phyloP scores from a whole-genome alignment of 37 sponge, comb jelly and placozoan species.

The Amphimedon queenslandica region DNA sequence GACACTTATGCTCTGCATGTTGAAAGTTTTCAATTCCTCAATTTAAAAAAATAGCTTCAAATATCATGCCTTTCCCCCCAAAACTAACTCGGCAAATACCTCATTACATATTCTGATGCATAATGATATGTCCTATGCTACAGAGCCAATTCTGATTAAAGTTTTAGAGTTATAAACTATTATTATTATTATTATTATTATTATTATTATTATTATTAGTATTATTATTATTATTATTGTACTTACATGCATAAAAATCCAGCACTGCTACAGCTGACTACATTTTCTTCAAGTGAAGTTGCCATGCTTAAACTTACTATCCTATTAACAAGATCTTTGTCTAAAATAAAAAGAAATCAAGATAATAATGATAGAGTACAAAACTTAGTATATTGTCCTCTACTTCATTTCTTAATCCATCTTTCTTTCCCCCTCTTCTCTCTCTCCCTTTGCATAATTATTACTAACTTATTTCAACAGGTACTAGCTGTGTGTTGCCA shows the following conservation, averaged over 20 bases:
- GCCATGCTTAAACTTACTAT: conserved; percentile 80
- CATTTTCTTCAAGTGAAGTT: conserved; percentile 55
- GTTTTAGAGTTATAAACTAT: neutral
- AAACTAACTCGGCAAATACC: no score
- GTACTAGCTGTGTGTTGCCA: conserved; percentile 52
- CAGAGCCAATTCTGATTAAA: conserved; percentile 2
- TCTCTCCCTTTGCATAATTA: no score
- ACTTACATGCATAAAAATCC: conserved; percentile 80
- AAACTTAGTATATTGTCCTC: neutral
- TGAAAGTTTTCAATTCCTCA: no score
- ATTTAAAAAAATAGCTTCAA: no score
- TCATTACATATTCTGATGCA: no score
- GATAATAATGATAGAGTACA: no score
- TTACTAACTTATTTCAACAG: conserved; percentile 69
- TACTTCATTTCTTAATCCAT: neutral
- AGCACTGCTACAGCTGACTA: conserved; percentile 43
- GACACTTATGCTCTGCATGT: no score
- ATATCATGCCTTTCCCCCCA: no score
- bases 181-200: neutral
- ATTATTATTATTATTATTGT: neutral
- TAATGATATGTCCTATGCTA: no score
- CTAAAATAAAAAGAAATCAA: conserved; percentile 21
- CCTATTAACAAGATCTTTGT: conserved; percentile 39
- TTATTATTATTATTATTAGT: neutral
- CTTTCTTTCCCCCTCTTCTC: neutral